These are phyloP conservation scores for Drosophila mettleri DNA, from an alignment of 2,888 invertebrate genomes.

Conservation along the genomic window DNA sequence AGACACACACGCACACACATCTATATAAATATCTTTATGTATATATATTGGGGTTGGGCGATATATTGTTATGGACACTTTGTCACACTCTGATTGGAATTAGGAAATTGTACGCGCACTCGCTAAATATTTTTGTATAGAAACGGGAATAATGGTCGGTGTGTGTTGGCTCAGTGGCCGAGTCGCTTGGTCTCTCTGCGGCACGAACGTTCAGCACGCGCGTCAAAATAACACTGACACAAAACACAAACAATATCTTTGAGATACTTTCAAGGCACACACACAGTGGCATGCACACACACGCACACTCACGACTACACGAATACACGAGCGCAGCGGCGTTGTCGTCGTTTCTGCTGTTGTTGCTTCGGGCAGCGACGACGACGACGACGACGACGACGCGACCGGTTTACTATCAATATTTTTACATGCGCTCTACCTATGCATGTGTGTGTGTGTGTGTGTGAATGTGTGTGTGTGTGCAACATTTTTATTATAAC, in stretches of 20 bases:
- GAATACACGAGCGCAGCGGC: slow-evolving; percentile 37
- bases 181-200: slow-evolving; percentile 57
- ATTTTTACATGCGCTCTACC: slow-evolving; percentile 50
- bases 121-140: slow-evolving; percentile 25
- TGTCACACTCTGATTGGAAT: slow-evolving; percentile 48
- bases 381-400: slow-evolving; percentile 32
- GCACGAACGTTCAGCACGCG: slow-evolving; percentile 85
- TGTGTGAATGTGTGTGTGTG: slow-evolving; percentile 45
- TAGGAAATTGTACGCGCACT: slow-evolving; percentile 34
- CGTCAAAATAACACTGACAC: slow-evolving; percentile 85
- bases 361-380: slow-evolving; percentile 55
- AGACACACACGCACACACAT: background rate
- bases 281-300: slow-evolving; percentile 24
- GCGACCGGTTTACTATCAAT: slow-evolving; percentile 69
- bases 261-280: slow-evolving; percentile 59
- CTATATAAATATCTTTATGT: background rate
- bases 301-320: slow-evolving; percentile 25
- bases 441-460: slow-evolving; percentile 15
- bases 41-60: background rate
- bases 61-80: slow-evolving; percentile 44
- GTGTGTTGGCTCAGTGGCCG: slow-evolving; percentile 40
- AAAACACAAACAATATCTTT: slow-evolving; percentile 84
- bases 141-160: slow-evolving; percentile 40
- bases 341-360: slow-evolving; percentile 45
- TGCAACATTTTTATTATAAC: slow-evolving; percentile 75